Base-by-base conservation (phyloP, 2,113 vertebrate species). In the Corythaeola cristata region DNA sequence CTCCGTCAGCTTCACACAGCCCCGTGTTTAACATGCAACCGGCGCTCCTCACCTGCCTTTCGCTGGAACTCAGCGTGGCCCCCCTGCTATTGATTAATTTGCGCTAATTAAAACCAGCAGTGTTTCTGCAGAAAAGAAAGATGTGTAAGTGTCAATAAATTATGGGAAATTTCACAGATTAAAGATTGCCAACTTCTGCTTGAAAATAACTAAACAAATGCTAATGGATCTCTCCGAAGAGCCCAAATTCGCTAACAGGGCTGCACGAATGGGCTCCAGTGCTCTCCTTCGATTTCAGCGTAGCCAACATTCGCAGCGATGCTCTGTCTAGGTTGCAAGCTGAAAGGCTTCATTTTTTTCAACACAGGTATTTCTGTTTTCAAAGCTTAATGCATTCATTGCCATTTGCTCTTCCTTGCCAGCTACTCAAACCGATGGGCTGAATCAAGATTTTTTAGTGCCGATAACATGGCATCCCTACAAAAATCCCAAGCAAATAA, bases 1-100 rank as follows among this genome's bases (percentile, higher is more conserved):
- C 85, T 63, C 92, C 17, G 6, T 91, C 81, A 64, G 84, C 78
- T 97, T 95, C 89, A 81, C 96, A 52, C 58, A 64, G 80, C 59
- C 8, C 90, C 35, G 44, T 97, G 96, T 96, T 97, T 93, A 96
- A 84, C 94, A 93, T 96, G 96, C 96, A 89, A 71, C 86, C 56
- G 4, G 95, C 16, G 4, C 94, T 93, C 73, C 93, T 97, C 97
- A 97, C 96, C 97, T 97, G 97, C 96, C 90, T 90, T 87, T 83
- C 79, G 37, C 93, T 96, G 95, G 91, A 96, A 88, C 93, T 32
- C 97, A 95, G 95, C 92, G 5, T 88, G 96, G 93, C 90, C 97
- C 93, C 95, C 93, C 97, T 68, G 92, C 96, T 97, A 98, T 97
- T 97, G 97, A 97, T 98, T 98, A 97, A 98, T 98, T 97, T 97